These are phyloP conservation scores for Psephotus haematonotus DNA, from an alignment of 2,113 vertebrate genomes.

Conservation along the genomic window DNA sequence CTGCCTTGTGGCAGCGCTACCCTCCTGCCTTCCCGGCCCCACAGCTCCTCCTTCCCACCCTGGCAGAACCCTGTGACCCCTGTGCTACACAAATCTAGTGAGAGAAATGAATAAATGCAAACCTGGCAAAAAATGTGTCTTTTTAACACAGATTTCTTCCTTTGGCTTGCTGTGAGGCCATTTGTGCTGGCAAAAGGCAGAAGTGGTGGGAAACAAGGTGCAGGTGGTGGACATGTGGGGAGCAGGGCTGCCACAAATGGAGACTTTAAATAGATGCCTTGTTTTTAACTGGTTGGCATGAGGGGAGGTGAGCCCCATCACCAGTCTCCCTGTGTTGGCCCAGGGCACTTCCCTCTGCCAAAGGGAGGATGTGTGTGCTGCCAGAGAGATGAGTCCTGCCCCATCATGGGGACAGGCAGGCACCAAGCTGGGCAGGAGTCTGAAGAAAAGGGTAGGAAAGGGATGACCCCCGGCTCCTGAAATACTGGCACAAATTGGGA, in stretches of 20 bases:
- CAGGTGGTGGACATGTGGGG: too few species aligned
- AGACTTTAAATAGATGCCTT: not conserved
- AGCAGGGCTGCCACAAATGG: not conserved
- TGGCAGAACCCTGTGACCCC: accelerated
- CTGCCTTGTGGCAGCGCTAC: accelerated
- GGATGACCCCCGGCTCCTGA: not conserved
- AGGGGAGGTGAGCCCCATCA: not conserved
- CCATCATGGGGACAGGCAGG: not conserved
- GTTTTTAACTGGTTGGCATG: not conserved
- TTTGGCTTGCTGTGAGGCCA: not conserved
- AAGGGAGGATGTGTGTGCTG: not conserved
- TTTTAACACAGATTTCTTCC: not conserved
- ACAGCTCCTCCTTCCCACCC: not conserved
- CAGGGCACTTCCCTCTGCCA: not conserved
- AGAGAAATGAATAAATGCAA: not conserved
- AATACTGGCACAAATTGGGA: not conserved
- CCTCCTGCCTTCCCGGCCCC: not conserved
- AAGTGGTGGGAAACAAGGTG: not conserved
- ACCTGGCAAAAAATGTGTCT: accelerated
- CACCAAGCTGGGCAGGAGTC: not conserved
- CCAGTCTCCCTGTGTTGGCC: not conserved
- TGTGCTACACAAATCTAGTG: accelerated
- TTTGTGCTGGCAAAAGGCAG: accelerated
- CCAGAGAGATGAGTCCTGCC: accelerated
- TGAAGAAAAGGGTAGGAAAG: not conserved